Percentiles rank a stretch among this genome's conserved stretches.
phyloP scores from a whole-genome alignment of 2,797 vertebrate species.

The Sebastes dallii region DNA sequence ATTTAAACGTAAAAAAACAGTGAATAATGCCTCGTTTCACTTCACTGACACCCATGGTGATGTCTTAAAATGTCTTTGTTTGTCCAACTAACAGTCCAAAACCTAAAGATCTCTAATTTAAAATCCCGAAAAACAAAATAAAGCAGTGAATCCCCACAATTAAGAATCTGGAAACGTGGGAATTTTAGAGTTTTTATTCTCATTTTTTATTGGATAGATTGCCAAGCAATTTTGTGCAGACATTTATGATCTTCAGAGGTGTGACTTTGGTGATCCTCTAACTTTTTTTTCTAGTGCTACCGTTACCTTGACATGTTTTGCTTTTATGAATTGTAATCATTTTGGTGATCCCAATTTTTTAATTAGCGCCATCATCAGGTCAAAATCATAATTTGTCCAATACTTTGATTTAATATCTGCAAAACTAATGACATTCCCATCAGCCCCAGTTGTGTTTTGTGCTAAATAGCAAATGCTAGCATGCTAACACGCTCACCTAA shows the following conservation, averaged over 20 bases:
- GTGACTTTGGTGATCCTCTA: not conserved
- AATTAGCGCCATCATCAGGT: not conserved
- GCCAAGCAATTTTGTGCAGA: not conserved
- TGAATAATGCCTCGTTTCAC: not conserved
- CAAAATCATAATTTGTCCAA: not conserved
- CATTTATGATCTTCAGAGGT: not conserved
- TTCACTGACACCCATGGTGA: not conserved
- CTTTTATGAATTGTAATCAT: not conserved
- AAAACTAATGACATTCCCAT: not conserved
- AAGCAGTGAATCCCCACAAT: not conserved
- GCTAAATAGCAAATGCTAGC: not conserved
- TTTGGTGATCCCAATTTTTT: not conserved
- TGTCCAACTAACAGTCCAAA: not conserved
- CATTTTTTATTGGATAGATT: not conserved
- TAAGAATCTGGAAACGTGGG: not conserved
- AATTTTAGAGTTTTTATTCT: not conserved
- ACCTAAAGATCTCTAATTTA: not conserved
- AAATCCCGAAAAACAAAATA: not conserved
- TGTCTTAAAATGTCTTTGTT: not conserved
- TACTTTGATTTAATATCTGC: not conserved
- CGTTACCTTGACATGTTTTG: not conserved
- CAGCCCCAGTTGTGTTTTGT: not conserved
- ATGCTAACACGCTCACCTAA: not conserved
- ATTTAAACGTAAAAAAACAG: not conserved
- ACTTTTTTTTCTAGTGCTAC: not conserved